Conservation (phyloP, 2,113 vertebrate genomes). For the Symphodus melops region DNA sequence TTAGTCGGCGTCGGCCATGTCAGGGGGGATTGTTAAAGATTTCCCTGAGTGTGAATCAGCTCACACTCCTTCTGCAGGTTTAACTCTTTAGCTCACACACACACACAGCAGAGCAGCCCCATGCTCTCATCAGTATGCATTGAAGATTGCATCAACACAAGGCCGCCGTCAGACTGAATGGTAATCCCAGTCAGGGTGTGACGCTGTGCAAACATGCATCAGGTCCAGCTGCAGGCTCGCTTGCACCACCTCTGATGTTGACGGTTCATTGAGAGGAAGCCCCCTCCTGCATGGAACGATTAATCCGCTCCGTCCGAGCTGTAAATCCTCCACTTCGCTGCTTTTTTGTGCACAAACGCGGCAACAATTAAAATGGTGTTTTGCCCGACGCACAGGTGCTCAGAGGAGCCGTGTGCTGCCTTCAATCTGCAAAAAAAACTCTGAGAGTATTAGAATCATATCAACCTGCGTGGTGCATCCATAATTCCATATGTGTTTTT, state of each 20-base stretch:
- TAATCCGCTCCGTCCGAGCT: neutral
- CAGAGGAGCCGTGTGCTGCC: neutral
- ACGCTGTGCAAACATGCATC: conserved; percentile 4
- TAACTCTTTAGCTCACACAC: neutral
- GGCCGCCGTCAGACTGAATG: conserved; percentile 27
- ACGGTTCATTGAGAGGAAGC: neutral
- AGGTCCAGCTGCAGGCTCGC: neutral
- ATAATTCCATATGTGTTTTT: too few species aligned
- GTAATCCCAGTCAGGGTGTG: conserved; percentile 1
- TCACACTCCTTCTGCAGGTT: neutral
- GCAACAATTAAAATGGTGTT: too few species aligned
- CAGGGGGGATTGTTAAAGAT: conserved; percentile 25
- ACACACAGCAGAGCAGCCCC: conserved; percentile 2
- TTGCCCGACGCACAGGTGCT: too few species aligned
- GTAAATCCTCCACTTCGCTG: too few species aligned
- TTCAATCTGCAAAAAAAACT: neutral
- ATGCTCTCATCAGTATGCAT: conserved; percentile 17
- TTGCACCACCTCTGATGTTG: neutral
- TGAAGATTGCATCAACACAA: neutral
- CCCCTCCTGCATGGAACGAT: neutral
- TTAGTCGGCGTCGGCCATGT: neutral
- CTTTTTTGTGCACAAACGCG: too few species aligned
- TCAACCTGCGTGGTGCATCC: too few species aligned
- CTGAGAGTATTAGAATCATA: too few species aligned
- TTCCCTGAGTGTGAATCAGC: conserved; percentile 18